Evolutionary conservation across 2,888 invertebrate genomes (phyloP).

Genomic region (Hypomecis punctinalis): DNA sequence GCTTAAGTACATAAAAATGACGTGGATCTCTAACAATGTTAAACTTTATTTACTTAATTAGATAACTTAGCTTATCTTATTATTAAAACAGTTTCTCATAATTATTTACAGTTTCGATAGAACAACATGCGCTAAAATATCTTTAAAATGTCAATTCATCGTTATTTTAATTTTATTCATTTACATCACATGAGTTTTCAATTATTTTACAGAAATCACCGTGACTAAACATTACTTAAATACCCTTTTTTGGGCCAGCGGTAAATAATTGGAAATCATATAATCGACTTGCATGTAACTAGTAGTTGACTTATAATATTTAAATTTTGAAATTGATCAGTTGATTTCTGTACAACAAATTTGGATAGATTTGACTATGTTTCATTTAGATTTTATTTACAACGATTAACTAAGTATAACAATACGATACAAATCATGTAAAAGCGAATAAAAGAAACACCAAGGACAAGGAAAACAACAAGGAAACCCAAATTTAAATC

Average conservation of each 20-base stretch:
- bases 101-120: constrained; percentile 39
- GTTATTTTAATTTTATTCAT: constrained; percentile 27
- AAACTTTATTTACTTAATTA: constrained; percentile 18
- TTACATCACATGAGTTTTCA: constrained; percentile 19
- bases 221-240: not conserved
- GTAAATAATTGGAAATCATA: too few relatives aligned
- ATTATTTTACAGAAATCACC: constrained; percentile 8
- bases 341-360: too few relatives aligned
- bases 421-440: too few relatives aligned
- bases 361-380: too few relatives aligned
- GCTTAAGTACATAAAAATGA: constrained; percentile 6
- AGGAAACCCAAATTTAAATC: too few relatives aligned
- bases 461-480: too few relatives aligned
- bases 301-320: too few relatives aligned
- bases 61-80: constrained; percentile 28
- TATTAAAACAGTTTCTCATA: constrained; percentile 27
- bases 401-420: too few relatives aligned
- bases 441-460: too few relatives aligned
- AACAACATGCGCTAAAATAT: constrained; percentile 43
- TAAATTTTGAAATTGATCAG: too few relatives aligned
- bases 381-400: too few relatives aligned
- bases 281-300: too few relatives aligned
- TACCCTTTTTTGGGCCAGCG: not conserved
- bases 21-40: constrained; percentile 22
- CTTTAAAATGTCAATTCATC: constrained; percentile 40